A percentile compares a stretch with the other conserved stretches of the same genome.
These are phyloP conservation scores for Stenurella melanura DNA, from an alignment of 2,888 invertebrate species.

Conservation along the genomic window DNA sequence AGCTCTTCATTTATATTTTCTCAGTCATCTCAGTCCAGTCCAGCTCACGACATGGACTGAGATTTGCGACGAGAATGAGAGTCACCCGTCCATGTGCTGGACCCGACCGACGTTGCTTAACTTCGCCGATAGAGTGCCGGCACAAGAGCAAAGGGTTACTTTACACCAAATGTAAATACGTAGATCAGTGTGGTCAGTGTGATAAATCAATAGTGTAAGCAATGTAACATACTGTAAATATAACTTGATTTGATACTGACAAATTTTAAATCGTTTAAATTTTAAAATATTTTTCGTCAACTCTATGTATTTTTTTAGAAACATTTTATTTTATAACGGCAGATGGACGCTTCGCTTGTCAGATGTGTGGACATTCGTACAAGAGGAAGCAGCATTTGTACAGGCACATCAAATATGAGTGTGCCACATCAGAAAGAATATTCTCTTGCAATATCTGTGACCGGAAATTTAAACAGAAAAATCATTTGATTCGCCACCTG, in stretches of 20 bases:
- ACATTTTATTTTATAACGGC: constrained; percentile 24
- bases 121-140: too few species aligned
- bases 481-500: constrained; percentile 53
- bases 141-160: too few species aligned
- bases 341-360: constrained; percentile 51
- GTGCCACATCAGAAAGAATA: constrained; percentile 41
- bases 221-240: background rate
- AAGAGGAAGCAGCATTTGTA: constrained; percentile 57
- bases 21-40: too few species aligned
- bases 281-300: background rate
- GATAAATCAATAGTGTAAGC: too few species aligned
- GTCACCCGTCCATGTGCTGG: too few species aligned
- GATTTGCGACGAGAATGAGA: too few species aligned
- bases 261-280: background rate
- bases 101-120: too few species aligned
- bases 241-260: background rate
- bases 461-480: constrained; percentile 53
- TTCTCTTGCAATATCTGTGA: constrained; percentile 5
- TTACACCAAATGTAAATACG: background rate
- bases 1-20: too few species aligned
- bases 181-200: too few species aligned
- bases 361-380: constrained; percentile 57
- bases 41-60: too few species aligned
- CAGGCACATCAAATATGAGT: constrained; percentile 62
- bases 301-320: constrained; percentile 19